These are phyloP conservation scores for Rhagoletis zephyria DNA, from an alignment of 1,140 invertebrate species.

Conservation along the genomic window DNA sequence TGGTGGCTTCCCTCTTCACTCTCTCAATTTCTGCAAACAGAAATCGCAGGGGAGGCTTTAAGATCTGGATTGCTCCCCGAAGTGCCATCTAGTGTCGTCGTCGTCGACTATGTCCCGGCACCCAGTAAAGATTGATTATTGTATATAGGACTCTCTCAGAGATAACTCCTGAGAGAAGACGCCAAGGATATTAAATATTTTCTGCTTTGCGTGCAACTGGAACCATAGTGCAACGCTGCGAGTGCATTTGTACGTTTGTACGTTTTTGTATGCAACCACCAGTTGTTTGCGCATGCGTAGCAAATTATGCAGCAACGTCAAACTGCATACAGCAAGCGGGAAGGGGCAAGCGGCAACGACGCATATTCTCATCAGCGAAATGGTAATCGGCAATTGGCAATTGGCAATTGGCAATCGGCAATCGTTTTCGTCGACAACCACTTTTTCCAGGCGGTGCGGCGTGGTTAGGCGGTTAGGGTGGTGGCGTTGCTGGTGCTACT, in stretches of 20 bases:
- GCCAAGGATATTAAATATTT: no score
- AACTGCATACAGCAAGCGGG: background rate
- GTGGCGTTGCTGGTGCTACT: background rate
- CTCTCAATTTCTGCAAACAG: no score
- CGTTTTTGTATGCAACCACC: no score
- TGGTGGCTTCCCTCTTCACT: no score
- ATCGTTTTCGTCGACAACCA: background rate
- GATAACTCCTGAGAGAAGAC: no score
- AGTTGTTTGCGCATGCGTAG: slow-evolving; percentile 39
- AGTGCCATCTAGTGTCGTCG: no score
- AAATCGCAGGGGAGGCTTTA: no score
- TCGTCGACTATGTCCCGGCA: no score
- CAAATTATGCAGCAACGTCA: background rate
- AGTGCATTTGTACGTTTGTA: background rate
- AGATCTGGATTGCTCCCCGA: no score
- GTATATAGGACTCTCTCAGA: no score
- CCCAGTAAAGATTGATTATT: no score
- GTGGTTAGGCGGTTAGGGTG: background rate
- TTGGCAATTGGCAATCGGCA: slow-evolving; percentile 35
- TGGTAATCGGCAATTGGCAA: background rate
- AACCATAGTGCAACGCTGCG: background rate
- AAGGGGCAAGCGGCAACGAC: background rate
- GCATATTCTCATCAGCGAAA: slow-evolving; percentile 12
- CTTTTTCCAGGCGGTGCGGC: background rate
- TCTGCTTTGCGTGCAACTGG: no score